phyloP scores from a whole-genome alignment of 2,797 vertebrate species.

The Microhierax caerulescens region DNA sequence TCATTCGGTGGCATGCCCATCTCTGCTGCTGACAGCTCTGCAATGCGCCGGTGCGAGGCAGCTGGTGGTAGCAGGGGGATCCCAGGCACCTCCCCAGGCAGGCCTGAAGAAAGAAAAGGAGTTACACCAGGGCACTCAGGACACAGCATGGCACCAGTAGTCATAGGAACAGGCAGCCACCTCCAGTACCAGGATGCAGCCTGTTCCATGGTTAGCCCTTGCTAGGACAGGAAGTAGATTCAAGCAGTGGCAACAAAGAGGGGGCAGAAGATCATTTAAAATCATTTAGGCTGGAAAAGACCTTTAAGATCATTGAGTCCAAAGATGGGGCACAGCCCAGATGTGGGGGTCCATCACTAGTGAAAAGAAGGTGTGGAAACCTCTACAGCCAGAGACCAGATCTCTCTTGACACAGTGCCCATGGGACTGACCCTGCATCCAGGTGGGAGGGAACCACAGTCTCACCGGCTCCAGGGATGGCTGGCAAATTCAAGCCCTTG shows the following conservation, averaged over 20 bases:
- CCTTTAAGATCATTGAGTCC: neutral
- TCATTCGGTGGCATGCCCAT: slow-evolving; percentile 74
- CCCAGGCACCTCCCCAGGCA: slow-evolving; percentile 75
- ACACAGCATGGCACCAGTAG: accelerated
- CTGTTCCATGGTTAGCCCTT: accelerated
- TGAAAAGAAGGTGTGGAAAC: neutral
- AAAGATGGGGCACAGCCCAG: neutral
- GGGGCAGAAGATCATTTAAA: neutral
- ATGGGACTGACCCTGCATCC: accelerated
- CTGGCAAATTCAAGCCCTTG: slow-evolving; percentile 85
- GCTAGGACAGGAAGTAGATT: neutral
- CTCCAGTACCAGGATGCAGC: neutral
- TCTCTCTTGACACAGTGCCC: neutral
- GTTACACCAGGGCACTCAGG: neutral
- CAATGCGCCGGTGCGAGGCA: slow-evolving; percentile 80
- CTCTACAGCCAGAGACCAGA: neutral
- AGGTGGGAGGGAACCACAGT: accelerated
- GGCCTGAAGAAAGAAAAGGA: slow-evolving; percentile 9
- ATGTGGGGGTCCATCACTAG: neutral
- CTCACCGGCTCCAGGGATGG: slow-evolving; percentile 84
- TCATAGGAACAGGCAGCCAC: neutral
- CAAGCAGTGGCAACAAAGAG: neutral
- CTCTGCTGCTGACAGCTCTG: slow-evolving; percentile 82
- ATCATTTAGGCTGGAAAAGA: neutral
- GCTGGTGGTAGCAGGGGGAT: slow-evolving; percentile 78